Percentiles rank a stretch among this genome's conserved stretches.
phyloP scores from a whole-genome alignment of 2,113 vertebrate species.

The Vulpes ferrilata region DNA sequence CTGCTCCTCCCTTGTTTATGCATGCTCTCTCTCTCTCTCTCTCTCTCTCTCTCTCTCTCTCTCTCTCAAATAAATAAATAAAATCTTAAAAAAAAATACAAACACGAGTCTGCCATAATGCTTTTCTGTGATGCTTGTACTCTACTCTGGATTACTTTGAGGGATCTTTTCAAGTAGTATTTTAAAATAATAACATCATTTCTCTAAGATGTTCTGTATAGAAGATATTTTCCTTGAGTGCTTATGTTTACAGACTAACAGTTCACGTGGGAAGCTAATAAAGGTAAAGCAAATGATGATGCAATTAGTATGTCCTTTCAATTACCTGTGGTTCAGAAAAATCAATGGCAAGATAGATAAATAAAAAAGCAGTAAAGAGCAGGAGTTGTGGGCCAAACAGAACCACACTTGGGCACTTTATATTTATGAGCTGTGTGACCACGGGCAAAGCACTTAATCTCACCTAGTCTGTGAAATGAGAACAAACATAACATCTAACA shows the following conservation, averaged over 20 bases:
- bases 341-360: not conserved
- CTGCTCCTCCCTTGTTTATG: too few relatives aligned
- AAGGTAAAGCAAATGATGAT: slow-evolving; percentile 41
- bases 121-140: not conserved
- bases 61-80: too few relatives aligned
- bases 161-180: not conserved
- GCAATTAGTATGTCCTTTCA: slow-evolving; percentile 3
- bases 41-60: too few relatives aligned
- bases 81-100: too few relatives aligned
- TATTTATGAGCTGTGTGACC: not conserved
- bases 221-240: slow-evolving; percentile 59
- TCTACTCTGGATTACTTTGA: not conserved
- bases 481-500: not conserved
- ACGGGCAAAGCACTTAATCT: not conserved
- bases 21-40: too few relatives aligned
- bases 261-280: slow-evolving; percentile 40
- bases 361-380: not conserved
- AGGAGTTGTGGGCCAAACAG: not conserved
- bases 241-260: slow-evolving; percentile 26
- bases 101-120: not conserved
- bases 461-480: slow-evolving; percentile 10
- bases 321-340: slow-evolving; percentile 25
- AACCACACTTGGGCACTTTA: not conserved
- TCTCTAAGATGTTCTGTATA: slow-evolving; percentile 3
- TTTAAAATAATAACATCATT: slow-evolving; percentile 39